A percentile compares a stretch with the other conserved stretches of the same genome.
These are phyloP conservation scores for Chloromyia formosa DNA, from an alignment of 2,888 invertebrate species.

Conservation along the genomic window DNA sequence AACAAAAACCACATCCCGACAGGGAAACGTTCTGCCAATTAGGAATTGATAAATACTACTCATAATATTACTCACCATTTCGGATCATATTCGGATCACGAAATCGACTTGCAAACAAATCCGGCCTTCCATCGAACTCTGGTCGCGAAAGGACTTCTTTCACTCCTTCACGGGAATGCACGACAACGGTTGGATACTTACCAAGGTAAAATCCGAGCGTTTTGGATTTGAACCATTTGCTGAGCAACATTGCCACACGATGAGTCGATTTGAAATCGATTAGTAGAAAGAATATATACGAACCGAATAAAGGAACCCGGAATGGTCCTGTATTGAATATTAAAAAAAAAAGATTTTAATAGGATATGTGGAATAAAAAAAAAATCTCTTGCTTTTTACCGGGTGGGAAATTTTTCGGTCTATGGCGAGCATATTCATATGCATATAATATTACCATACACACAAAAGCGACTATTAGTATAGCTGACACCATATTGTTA, in stretches of 20 bases:
- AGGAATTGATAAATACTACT: too few species aligned
- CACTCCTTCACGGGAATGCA: conserved; percentile 67
- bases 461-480: conserved; percentile 59
- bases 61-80: conserved; percentile 57
- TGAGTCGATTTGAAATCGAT: conserved; percentile 67
- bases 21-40: too few species aligned
- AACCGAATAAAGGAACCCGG: conserved; percentile 70
- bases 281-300: conserved; percentile 66
- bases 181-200: conserved; percentile 64
- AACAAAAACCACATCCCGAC: too few species aligned
- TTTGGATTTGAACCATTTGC: conserved; percentile 69
- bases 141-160: conserved; percentile 69
- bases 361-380: too few species aligned
- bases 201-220: conserved; percentile 70
- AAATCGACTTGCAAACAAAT: conserved; percentile 64
- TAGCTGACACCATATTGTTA: conserved; percentile 57
- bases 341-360: conserved; percentile 22
- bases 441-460: conserved; percentile 60
- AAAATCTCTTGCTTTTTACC: too few species aligned
- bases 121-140: conserved; percentile 72
- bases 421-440: conserved; percentile 62
- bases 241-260: conserved; percentile 65
- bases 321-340: conserved; percentile 67
- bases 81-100: conserved; percentile 63
- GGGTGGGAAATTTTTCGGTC: conserved; percentile 68